phyloP scores from a whole-genome alignment of 2,888 invertebrate genomes.

The Drosophila parthenogenetica region DNA sequence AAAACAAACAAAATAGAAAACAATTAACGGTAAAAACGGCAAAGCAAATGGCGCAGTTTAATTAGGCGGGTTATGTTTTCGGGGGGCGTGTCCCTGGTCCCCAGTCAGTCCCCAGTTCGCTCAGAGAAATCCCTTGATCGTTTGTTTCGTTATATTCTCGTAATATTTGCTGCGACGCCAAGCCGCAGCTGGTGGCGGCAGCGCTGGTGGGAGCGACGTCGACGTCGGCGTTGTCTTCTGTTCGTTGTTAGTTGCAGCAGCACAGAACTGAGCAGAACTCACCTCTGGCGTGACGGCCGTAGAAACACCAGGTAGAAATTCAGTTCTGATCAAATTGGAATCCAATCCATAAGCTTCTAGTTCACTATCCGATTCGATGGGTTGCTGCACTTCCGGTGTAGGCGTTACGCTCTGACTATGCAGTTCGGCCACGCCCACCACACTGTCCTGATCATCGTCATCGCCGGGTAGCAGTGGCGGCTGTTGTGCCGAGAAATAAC shows the following conservation, averaged over 20 bases:
- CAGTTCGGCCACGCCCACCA: constrained; percentile 74
- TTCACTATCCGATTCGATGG: constrained; percentile 78
- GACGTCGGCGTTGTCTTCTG: constrained; percentile 52
- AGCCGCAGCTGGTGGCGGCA: constrained; percentile 73
- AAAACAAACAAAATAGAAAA: constrained; percentile 24
- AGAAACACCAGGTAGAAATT: constrained; percentile 51
- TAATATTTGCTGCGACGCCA: constrained; percentile 86
- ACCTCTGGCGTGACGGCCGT: constrained; percentile 82
- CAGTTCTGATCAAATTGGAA: constrained; percentile 70
- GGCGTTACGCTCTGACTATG: constrained; percentile 83
- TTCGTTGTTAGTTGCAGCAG: constrained; percentile 52
- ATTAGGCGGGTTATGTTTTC: constrained; percentile 53
- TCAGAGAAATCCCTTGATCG: constrained; percentile 87
- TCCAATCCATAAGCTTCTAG: constrained; percentile 69
- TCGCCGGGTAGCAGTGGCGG: constrained; percentile 10
- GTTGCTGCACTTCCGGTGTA: constrained; percentile 73
- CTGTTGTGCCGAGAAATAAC: constrained; percentile 81
- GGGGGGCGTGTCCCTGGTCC: background rate
- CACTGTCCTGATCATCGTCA: constrained; percentile 69
- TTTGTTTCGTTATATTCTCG: constrained; percentile 86
- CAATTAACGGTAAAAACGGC: constrained; percentile 32
- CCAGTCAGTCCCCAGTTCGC: constrained; percentile 3
- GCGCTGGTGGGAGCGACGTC: constrained; percentile 47
- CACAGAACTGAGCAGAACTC: constrained; percentile 63
- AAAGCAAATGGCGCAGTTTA: constrained; percentile 69